phyloP scores from a whole-genome alignment of 2,797 vertebrate genomes.

The Eulemur rubriventer region DNA sequence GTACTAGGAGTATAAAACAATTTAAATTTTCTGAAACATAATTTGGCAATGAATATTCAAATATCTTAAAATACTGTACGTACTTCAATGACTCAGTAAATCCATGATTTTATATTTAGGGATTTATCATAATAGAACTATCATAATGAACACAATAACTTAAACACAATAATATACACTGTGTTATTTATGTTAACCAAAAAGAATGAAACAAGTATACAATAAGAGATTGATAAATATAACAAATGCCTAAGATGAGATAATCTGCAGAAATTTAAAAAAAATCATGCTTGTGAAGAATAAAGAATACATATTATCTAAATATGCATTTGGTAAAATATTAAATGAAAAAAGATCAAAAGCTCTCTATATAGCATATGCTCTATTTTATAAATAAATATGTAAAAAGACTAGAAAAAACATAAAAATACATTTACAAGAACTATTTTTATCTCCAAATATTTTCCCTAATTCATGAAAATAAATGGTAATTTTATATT shows the following conservation, averaged over 20 bases:
- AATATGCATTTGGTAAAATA: background rate
- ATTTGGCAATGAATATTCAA: slow-evolving; percentile 14
- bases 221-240: background rate
- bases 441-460: background rate
- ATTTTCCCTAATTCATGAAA: slow-evolving; percentile 1
- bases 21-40: background rate
- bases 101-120: background rate
- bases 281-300: background rate
- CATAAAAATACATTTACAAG: background rate
- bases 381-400: background rate
- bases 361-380: background rate
- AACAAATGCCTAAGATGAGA: background rate
- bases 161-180: background rate
- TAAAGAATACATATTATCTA: background rate
- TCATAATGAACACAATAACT: background rate
- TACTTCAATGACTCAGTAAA: background rate
- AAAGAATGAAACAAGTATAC: background rate
- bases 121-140: background rate
- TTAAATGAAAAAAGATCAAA: background rate
- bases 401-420: background rate
- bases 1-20: background rate
- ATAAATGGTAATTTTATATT: slow-evolving; percentile 17
- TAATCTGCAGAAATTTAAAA: background rate
- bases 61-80: background rate
- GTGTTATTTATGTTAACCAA: background rate